Percentiles rank a stretch among this genome's conserved stretches.
Conservation (phyloP, 2,113 vertebrate species). For the Oryzias curvinotus region DNA sequence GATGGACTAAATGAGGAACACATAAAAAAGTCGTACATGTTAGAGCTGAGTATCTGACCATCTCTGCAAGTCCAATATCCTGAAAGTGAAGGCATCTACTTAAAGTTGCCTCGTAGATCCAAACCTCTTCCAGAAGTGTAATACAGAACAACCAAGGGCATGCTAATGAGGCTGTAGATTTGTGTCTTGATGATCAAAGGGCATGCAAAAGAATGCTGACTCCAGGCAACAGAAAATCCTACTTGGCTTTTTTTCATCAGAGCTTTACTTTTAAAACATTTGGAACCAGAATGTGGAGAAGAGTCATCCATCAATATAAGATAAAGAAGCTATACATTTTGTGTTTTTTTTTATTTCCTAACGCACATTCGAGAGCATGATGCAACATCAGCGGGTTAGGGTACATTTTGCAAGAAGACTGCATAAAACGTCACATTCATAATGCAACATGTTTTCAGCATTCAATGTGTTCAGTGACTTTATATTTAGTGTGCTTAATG, state of each 20-base stretch:
- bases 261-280: slow-evolving; percentile 6
- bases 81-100: slow-evolving; percentile 31
- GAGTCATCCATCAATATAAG: not conserved
- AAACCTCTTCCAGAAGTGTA: slow-evolving; percentile 13
- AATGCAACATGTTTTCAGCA: too few relatives aligned
- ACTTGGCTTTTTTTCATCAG: slow-evolving; percentile 15
- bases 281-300: not conserved
- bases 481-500: too few relatives aligned
- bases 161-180: slow-evolving; percentile 26
- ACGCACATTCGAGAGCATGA: too few relatives aligned
- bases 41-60: slow-evolving; percentile 38
- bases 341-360: too few relatives aligned
- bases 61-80: slow-evolving; percentile 10
- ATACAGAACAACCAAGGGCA: slow-evolving; percentile 9
- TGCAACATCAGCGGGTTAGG: too few relatives aligned
- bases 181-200: slow-evolving; percentile 18
- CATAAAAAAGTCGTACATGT: too few relatives aligned
- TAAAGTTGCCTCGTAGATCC: slow-evolving; percentile 33
- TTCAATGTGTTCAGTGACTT: too few relatives aligned
- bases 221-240: slow-evolving; percentile 5
- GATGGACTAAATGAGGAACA: too few relatives aligned
- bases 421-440: too few relatives aligned
- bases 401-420: too few relatives aligned
- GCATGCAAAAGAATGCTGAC: slow-evolving; percentile 30
- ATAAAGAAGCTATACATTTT: not conserved